Evolutionary conservation across 1,140 invertebrate genomes (phyloP).

Genomic region (Wasmannia auropunctata): DNA sequence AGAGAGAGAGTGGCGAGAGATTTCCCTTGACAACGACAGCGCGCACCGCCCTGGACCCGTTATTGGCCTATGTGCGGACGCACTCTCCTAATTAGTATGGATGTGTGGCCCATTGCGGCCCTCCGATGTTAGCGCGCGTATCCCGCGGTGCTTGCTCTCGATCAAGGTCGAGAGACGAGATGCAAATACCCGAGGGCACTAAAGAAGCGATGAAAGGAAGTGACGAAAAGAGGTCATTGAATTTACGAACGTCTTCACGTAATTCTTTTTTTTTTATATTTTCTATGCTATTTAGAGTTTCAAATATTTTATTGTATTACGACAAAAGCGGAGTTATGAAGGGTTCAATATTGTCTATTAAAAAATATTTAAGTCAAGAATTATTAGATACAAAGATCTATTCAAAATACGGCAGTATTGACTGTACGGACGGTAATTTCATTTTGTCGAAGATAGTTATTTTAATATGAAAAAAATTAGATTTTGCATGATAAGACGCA

Average conservation of each 20-base stretch:
- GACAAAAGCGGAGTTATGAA: neutral
- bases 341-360: neutral
- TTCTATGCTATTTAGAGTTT: neutral
- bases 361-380: neutral
- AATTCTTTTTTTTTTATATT: neutral
- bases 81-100: slow-evolving; percentile 65
- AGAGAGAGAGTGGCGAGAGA: slow-evolving; percentile 51
- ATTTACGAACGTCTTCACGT: neutral
- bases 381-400: neutral
- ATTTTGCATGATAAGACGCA: neutral
- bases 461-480: neutral
- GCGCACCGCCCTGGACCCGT: slow-evolving; percentile 37
- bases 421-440: neutral
- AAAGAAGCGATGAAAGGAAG: neutral
- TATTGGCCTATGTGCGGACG: slow-evolving; percentile 62
- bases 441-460: neutral
- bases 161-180: slow-evolving; percentile 49
- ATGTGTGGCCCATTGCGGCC: slow-evolving; percentile 32
- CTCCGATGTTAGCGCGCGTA: neutral
- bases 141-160: neutral
- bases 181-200: neutral
- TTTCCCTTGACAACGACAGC: slow-evolving; percentile 34
- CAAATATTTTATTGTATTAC: neutral
- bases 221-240: neutral
- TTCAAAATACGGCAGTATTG: neutral